Conservation (phyloP, 2,113 vertebrate species). For the Cheilinus undulatus region DNA sequence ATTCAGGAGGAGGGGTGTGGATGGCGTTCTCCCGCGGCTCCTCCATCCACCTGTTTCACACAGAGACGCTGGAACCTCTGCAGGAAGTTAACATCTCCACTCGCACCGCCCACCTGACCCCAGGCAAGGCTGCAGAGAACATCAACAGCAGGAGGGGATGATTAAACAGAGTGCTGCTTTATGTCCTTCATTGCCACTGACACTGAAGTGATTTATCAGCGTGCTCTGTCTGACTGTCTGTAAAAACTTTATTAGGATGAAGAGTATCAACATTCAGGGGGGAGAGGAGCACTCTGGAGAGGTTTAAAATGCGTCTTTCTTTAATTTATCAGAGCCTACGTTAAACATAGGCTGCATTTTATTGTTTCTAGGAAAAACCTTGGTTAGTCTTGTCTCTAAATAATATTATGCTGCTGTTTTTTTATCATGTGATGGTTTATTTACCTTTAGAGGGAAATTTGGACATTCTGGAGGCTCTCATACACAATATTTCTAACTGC, state of each 20-base stretch:
- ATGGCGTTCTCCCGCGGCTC: slow-evolving; percentile 58
- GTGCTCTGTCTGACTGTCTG: background rate
- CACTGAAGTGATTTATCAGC: background rate
- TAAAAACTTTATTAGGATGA: background rate
- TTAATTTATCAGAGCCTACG: too few species aligned
- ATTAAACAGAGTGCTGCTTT: background rate
- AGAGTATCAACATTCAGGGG: background rate
- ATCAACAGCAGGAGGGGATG: background rate
- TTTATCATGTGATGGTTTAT: too few species aligned
- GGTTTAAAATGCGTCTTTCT: too few species aligned
- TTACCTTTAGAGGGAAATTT: too few species aligned
- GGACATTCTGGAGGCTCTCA: too few species aligned
- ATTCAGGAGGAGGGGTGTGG: slow-evolving; percentile 63
- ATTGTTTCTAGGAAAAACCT: too few species aligned
- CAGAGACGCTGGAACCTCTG: slow-evolving; percentile 58
- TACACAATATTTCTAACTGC: too few species aligned
- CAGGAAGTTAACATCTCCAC: slow-evolving; percentile 64
- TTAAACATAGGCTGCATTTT: too few species aligned
- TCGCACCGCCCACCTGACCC: slow-evolving; percentile 27
- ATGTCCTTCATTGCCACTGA: background rate
- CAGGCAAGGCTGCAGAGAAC: slow-evolving; percentile 29
- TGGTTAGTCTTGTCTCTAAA: too few species aligned
- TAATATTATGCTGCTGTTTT: too few species aligned
- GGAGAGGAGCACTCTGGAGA: too few species aligned
- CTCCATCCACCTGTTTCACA: slow-evolving; percentile 66